Conservation (phyloP, 2,888 invertebrate genomes). For the Agrochola macilenta region DNA sequence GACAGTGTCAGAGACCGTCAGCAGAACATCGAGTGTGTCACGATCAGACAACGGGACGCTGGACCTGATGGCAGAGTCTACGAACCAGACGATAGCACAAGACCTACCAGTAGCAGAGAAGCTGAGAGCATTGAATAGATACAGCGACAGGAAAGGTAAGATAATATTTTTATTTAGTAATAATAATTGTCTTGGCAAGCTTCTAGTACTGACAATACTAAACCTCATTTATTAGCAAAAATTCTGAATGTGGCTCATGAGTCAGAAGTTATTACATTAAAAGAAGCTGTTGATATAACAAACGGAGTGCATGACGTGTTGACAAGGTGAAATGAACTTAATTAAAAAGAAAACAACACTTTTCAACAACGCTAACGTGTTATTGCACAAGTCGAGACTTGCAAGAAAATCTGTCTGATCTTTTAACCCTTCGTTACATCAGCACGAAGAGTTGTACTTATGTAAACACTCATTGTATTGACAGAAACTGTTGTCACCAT, state of each 20-base stretch:
- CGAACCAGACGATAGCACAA: conserved; percentile 83
- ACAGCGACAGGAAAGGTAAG: conserved; percentile 85
- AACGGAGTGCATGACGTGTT: background rate
- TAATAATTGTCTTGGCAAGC: too few relatives aligned
- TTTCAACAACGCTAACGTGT: conserved; percentile 38
- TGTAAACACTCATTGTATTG: conserved; percentile 20
- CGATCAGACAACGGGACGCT: conserved; percentile 74
- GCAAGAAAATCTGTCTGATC: conserved; percentile 47
- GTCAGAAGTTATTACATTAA: background rate
- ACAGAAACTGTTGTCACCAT: conserved; percentile 6
- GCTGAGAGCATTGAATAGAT: conserved; percentile 84
- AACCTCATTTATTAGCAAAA: background rate
- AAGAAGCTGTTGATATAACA: background rate
- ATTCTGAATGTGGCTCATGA: background rate
- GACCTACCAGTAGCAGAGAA: conserved; percentile 87
- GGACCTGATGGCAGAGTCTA: conserved; percentile 81
- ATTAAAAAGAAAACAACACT: conserved; percentile 30
- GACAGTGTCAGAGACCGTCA: conserved; percentile 46
- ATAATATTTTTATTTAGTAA: background rate
- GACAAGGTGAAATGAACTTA: conserved; percentile 18
- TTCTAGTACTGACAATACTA: background rate
- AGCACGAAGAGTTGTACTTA: conserved; percentile 24
- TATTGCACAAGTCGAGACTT: conserved; percentile 47
- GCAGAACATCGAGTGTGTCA: conserved; percentile 58
- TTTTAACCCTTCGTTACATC: conserved; percentile 47